phyloP scores from a whole-genome alignment of 1,140 invertebrate genomes.

The Trichoplusia ni region DNA sequence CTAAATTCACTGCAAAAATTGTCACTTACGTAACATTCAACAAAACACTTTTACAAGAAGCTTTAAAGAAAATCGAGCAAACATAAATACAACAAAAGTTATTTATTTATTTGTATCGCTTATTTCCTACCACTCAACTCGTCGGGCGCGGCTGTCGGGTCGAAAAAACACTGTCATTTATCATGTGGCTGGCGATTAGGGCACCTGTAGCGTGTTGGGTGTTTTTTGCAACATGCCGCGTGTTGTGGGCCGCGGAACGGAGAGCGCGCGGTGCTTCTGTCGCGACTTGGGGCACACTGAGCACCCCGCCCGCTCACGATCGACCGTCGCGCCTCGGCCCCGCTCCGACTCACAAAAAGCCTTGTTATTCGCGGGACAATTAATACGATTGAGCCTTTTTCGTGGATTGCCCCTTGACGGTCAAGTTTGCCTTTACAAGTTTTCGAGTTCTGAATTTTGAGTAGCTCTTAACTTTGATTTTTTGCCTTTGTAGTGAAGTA shows the following conservation, averaged over 20 bases:
- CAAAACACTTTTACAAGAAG: conserved; percentile 3
- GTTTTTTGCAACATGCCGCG: conserved; percentile 55
- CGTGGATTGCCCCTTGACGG: conserved; percentile 31
- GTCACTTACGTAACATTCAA: conserved; percentile 25
- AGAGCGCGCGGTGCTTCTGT: conserved; percentile 36
- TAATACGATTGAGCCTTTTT: conserved; percentile 48
- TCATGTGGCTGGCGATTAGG: conserved; percentile 46
- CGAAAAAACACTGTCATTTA: conserved; percentile 57
- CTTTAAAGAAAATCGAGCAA: conserved; percentile 1
- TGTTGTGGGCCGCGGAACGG: conserved; percentile 32
- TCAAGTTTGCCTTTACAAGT: conserved; percentile 10
- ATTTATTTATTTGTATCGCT: conserved; percentile 43
- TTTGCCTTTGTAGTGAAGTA: neutral
- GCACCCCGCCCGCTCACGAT: conserved; percentile 39
- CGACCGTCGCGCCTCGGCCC: conserved; percentile 46
- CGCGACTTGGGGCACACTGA: conserved; percentile 38
- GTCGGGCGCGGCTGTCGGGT: conserved; percentile 33
- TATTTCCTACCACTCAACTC: conserved; percentile 48
- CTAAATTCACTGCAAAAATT: conserved; percentile 15
- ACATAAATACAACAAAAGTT: conserved; percentile 34
- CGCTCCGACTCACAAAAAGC: conserved; percentile 44
- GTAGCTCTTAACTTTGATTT: neutral
- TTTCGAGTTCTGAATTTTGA: conserved; percentile 2
- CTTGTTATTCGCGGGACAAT: conserved; percentile 50
- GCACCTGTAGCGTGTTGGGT: conserved; percentile 62